These are phyloP conservation scores for Stictonetta naevosa DNA, from an alignment of 2,113 vertebrate species.

Conservation along the genomic window DNA sequence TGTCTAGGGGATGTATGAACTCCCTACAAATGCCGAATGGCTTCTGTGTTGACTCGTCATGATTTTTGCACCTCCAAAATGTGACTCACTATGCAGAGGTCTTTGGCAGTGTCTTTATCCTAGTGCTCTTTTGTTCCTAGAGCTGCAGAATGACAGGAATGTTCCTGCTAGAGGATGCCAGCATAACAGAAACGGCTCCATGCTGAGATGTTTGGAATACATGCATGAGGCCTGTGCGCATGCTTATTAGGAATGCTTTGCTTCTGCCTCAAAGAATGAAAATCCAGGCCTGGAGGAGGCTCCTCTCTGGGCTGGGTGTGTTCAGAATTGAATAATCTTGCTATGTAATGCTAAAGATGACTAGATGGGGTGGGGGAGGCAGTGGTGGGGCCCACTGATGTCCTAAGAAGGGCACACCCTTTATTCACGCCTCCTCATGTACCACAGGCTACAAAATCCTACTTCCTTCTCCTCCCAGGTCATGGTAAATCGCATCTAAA, in stretches of 20 bases:
- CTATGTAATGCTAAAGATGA: conserved; percentile 67
- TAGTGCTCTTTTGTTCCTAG: conserved; percentile 36
- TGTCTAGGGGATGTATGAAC: not conserved
- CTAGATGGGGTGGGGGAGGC: conserved; percentile 60
- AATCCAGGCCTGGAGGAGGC: conserved; percentile 62
- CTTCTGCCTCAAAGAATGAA: conserved; percentile 46
- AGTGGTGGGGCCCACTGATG: conserved; percentile 43
- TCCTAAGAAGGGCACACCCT: conserved; percentile 56
- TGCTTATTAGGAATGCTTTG: not conserved
- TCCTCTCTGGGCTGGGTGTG: conserved; percentile 61
- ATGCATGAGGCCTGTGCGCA: not conserved
- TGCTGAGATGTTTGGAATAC: conserved; percentile 23
- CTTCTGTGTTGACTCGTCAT: not conserved
- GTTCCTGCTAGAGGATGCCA: conserved; percentile 32
- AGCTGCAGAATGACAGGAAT: conserved; percentile 52
- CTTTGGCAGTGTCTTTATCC: conserved; percentile 8
- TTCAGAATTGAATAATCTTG: conserved; percentile 57
- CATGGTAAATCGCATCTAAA: conserved; percentile 56
- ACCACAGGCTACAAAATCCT: conserved; percentile 73
- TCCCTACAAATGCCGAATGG: not conserved
- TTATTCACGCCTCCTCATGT: conserved; percentile 50
- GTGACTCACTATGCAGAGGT: conserved; percentile 48
- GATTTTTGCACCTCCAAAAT: not conserved
- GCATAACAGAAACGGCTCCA: not conserved
- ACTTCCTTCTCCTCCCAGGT: conserved; percentile 49